Conservation (phyloP, 2,797 vertebrate genomes). For the Molossus alvarezi region DNA sequence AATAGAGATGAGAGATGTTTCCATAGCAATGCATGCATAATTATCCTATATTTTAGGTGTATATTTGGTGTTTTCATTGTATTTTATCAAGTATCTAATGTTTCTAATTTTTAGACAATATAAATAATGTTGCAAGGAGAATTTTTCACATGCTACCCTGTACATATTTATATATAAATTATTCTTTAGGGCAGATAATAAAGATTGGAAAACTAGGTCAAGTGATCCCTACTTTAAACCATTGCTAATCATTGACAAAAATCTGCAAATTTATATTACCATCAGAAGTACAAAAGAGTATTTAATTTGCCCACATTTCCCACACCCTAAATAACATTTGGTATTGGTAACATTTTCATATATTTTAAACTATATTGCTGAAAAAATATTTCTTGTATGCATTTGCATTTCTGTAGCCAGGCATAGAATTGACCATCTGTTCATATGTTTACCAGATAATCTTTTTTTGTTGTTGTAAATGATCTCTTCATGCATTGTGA, state of each 20-base stretch:
- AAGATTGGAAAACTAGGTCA: background rate
- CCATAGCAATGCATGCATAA: background rate
- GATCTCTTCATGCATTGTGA: background rate
- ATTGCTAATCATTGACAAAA: background rate
- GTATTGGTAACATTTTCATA: background rate
- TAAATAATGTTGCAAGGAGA: background rate
- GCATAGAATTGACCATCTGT: background rate
- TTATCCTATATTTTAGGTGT: background rate
- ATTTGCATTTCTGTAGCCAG: background rate
- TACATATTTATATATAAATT: background rate
- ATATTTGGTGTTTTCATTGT: background rate
- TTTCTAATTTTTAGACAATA: background rate
- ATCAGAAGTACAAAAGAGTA: background rate
- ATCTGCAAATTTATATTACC: background rate
- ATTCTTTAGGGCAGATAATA: background rate
- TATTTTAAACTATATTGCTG: background rate
- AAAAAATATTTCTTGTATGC: conserved; percentile 29
- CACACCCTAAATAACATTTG: background rate
- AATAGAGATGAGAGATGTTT: background rate
- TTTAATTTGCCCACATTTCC: background rate
- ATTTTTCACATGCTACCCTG: background rate
- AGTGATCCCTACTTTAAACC: background rate
- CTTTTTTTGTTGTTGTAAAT: background rate
- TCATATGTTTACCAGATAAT: background rate
- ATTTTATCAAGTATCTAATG: background rate